Evolutionary conservation across 2,113 vertebrate species (phyloP), one percentile per base, ranked within the genome.

Genomic region (Pteropus alecto): DNA sequence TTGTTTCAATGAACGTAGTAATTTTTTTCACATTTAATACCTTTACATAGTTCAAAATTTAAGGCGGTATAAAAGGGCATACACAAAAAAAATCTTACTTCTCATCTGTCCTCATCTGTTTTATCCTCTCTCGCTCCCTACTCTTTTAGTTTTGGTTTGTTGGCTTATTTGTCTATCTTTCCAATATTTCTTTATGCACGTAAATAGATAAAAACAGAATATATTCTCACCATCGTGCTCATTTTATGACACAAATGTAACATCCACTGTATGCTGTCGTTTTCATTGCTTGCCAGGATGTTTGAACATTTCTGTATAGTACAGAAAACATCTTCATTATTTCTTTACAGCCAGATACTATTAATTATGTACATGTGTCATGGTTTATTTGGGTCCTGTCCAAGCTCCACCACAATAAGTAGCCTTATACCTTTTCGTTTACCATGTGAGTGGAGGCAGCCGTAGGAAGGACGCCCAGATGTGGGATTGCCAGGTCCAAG

Each of bases 1-100:
- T 73, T 88, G 11, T 67, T 79, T 88, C n/a, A 85, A 89, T 67
- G 63, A 67, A 48, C 54, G 51, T 7, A 43, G 30, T 15, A 33
- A 79, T 67, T 95, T 90, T 87, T 87, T 92, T n/a, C 65, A 48
- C 94, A 78, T 87, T 28, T 54, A 67, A 74, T 16, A 41, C 19
- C 28, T 81, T 87, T 56, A 65, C 46, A 92, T 21, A 9, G n/a
- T 60, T 67, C 18, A 35, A 67, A 78, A 79, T 68, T 85, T 15
- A n/a, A 73, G 43, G 63, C 58, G 28, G 15, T 73, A 19, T 15
- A 13, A 41, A 76, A 93, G 19, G 30, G 58, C 56, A 58, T 7
- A 63, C 43, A 46, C 38, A 38, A 38, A 43, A n/a, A 85, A 63
- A 48, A 5, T 41, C 28, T 46, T 26, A 16, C 22, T 14, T 67